Evolutionary conservation across 1,140 invertebrate species (phyloP), one percentile per base, ranked within the genome.

Genomic region (Leucophenga varia): DNA sequence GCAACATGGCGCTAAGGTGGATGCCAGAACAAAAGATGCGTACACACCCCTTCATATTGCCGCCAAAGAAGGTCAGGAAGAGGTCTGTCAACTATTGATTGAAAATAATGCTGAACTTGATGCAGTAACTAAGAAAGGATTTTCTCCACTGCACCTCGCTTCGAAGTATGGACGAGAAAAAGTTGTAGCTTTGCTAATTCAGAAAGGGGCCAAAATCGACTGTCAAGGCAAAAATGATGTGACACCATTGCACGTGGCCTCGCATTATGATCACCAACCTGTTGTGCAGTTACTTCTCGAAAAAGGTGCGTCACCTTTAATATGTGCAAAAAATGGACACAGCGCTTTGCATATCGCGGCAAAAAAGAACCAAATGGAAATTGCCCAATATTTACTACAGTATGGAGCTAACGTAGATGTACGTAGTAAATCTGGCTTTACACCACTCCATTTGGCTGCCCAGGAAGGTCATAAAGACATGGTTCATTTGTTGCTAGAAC

Each of bases 41-140:
- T 99, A 98, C 76, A 98, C 95, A 12, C 90, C 96, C 6, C 81
- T 99, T 19, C 97, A 99, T 75, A 97, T 99, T 65, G 95, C 96
- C 28, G 92, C 95, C 50, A 99, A 99, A 77, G 96, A 98, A 78
- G 94, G 80, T 10, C 81, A 82, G 67, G 78, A 81, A 55, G 80
- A 82, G 81, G 92, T 97, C 18, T 93, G 91, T 10, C 83, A 87
- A 16, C 86, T 95, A 54, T 81, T 99, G 2, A 79, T 99, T 30
- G 96, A 99, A 59, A 86, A 97, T 75, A 91, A 92, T 47, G 95
- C 96, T n/a, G 86, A 89, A 44, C 83, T 95, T 36, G 86, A 88
- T 43, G 86, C 92, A 5, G 88, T 89, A 12, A 97, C 95, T 3
- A 95, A 95, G 72, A 98, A 98, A 79, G 95, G 95, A 19, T 98